Evolutionary conservation across 2,888 invertebrate species (phyloP).

Genomic region (Ophion ventricosus): DNA sequence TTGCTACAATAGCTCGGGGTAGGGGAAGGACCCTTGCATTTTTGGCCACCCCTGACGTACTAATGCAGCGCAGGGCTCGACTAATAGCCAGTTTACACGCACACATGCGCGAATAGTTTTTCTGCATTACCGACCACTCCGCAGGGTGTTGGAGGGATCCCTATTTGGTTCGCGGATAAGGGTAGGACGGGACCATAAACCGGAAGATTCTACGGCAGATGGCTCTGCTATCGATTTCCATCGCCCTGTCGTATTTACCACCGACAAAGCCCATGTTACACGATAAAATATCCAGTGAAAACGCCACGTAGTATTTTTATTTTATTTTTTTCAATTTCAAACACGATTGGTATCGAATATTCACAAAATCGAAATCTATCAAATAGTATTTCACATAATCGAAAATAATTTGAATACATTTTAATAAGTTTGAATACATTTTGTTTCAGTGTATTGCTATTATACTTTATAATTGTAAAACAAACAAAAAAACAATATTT

Average conservation of each 20-base stretch:
- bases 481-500: too few species aligned
- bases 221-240: constrained; percentile 73
- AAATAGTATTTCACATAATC: too few species aligned
- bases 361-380: background rate
- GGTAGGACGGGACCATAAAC: constrained; percentile 45
- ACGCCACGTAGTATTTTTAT: background rate
- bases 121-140: constrained; percentile 78
- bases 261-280: constrained; percentile 64
- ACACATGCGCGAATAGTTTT: background rate
- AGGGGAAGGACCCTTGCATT: constrained; percentile 37
- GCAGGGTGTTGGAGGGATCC: constrained; percentile 9
- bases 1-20: constrained; percentile 40
- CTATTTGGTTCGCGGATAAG: constrained; percentile 46
- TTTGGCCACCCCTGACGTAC: constrained; percentile 74
- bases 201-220: constrained; percentile 72
- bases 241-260: constrained; percentile 62
- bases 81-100: constrained; percentile 66
- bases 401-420: too few species aligned
- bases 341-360: background rate
- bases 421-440: too few species aligned
- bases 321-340: background rate
- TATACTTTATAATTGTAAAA: too few species aligned
- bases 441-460: too few species aligned
- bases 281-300: constrained; percentile 32
- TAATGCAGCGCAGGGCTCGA: constrained; percentile 54